phyloP scores from a whole-genome alignment of 2,888 invertebrate species.

The Drosophila dives region DNA sequence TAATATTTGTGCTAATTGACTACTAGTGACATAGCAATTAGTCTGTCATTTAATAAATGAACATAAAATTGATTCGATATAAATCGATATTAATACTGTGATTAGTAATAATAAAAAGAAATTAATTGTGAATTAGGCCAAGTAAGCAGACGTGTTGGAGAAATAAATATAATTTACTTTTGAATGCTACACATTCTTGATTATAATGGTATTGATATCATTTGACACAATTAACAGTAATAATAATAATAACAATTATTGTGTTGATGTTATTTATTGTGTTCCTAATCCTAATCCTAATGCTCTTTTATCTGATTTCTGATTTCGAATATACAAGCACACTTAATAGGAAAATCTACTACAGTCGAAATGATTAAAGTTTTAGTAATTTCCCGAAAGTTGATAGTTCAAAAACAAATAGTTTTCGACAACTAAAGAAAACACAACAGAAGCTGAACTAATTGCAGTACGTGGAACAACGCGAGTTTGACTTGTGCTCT shows the following conservation, averaged over 20 bases:
- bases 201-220: not conserved
- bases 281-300: too few species aligned
- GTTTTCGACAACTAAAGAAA: conserved; percentile 10
- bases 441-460: conserved; percentile 45
- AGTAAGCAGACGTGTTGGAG: not conserved
- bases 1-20: not conserved
- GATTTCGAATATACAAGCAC: not conserved
- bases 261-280: not conserved
- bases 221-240: not conserved
- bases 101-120: too few species aligned
- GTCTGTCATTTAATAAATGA: too few species aligned
- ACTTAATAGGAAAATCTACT: not conserved
- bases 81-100: not conserved
- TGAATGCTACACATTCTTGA: not conserved
- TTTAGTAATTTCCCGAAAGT: not conserved
- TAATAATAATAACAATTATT: not conserved
- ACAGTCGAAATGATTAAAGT: not conserved
- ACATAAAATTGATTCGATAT: not conserved
- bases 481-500: conserved; percentile 34
- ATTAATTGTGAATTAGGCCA: not conserved
- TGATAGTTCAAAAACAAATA: conserved; percentile 16
- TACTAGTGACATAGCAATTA: too few species aligned
- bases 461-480: conserved; percentile 65
- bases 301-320: too few species aligned
- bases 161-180: not conserved